Conservation (phyloP, 2,797 vertebrate species). For the Morelia viridis region DNA sequence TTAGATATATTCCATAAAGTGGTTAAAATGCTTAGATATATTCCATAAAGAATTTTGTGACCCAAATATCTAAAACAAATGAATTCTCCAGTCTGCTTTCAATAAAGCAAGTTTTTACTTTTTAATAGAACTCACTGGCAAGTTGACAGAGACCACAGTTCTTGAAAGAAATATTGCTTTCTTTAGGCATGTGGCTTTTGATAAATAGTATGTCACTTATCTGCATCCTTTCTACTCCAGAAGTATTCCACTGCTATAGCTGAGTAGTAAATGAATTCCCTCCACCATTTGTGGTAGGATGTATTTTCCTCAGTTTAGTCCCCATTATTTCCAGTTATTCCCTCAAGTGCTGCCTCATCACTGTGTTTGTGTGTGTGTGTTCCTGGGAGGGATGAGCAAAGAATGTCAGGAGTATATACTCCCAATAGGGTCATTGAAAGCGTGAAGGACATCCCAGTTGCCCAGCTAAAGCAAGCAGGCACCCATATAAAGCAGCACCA, state of each 20-base stretch:
- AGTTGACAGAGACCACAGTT: slow-evolving; percentile 45
- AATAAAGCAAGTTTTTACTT: slow-evolving; percentile 47
- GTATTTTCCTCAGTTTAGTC: no score
- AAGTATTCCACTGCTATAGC: background rate
- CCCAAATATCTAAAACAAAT: slow-evolving; percentile 29
- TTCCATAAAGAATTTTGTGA: background rate
- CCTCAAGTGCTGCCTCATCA: no score
- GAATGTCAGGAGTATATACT: background rate
- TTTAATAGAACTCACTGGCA: slow-evolving; percentile 32
- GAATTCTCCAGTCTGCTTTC: slow-evolving; percentile 55
- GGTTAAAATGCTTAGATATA: slow-evolving; percentile 22
- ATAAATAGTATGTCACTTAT: slow-evolving; percentile 11
- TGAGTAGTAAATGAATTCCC: background rate
- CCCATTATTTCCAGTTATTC: background rate
- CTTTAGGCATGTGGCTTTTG: background rate
- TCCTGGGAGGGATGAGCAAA: background rate
- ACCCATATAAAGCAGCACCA: background rate
- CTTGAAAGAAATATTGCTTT: slow-evolving; percentile 41
- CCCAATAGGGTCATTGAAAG: background rate
- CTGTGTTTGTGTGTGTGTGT: background rate
- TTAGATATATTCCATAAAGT: background rate
- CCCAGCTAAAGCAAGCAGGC: background rate
- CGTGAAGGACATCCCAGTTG: background rate
- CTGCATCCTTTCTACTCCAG: background rate
- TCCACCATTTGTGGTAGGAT: background rate